phyloP scores from a whole-genome alignment of 2,888 invertebrate species.

The Herminia tarsipennalis region DNA sequence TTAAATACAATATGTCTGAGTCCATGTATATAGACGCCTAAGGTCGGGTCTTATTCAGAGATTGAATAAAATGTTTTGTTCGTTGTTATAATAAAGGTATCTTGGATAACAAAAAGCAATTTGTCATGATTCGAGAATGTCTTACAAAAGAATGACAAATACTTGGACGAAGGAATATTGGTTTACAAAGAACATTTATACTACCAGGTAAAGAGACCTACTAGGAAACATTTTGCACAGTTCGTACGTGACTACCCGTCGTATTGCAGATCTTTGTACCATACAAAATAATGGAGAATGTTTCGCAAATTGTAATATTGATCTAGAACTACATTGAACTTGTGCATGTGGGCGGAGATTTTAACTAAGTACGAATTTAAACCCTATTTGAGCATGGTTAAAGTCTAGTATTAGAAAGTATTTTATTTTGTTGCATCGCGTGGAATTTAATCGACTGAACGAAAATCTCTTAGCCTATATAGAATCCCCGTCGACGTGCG shows the following conservation, averaged over 20 bases:
- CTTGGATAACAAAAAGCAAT: constrained; percentile 21
- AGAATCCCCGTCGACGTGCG: neutral
- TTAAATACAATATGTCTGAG: constrained; percentile 14
- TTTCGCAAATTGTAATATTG: constrained; percentile 29
- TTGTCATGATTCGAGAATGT: constrained; percentile 23
- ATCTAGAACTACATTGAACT: constrained; percentile 9
- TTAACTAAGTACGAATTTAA: no score
- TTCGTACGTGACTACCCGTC: constrained; percentile 33
- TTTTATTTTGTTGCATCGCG: neutral
- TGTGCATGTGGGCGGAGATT: no score
- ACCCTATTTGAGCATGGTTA: neutral
- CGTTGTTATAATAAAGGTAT: constrained; percentile 11
- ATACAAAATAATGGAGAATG: constrained; percentile 15
- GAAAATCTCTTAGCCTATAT: neutral
- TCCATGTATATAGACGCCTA: constrained; percentile 8
- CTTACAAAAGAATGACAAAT: constrained; percentile 22
- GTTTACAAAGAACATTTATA: constrained; percentile 2
- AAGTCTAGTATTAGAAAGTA: neutral
- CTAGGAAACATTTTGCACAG: constrained; percentile 26
- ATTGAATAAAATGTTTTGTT: constrained; percentile 27
- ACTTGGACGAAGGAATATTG: constrained; percentile 1
- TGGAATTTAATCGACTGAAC: neutral
- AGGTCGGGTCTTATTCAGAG: constrained; percentile 13
- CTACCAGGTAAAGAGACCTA: constrained; percentile 33
- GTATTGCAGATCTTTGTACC: constrained; percentile 24